Conservation (phyloP, 1,140 invertebrate genomes). For the Uloborus diversus region DNA sequence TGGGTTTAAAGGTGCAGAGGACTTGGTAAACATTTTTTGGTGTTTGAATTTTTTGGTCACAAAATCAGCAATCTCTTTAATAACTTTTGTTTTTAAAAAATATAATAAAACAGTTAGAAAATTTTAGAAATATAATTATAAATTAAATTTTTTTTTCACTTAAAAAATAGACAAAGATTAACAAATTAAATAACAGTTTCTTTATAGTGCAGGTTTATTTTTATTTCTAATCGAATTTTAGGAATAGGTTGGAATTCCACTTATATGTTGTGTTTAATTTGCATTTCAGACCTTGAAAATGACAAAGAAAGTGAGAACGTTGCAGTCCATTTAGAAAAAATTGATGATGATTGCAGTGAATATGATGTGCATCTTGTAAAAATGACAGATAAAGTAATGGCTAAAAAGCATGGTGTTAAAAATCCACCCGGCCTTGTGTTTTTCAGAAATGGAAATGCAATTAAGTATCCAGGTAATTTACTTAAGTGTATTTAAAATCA, state of each 20-base stretch:
- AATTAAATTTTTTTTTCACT: no score
- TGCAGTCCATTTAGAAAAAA: slow-evolving; percentile 84
- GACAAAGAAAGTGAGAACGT: slow-evolving; percentile 66
- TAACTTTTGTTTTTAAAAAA: not conserved
- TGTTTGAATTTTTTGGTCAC: no score
- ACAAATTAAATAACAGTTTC: not conserved
- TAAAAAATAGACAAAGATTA: not conserved
- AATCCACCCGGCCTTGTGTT: slow-evolving; percentile 90
- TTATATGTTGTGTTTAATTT: not conserved
- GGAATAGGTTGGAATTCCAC: not conserved
- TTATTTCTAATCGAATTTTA: not conserved
- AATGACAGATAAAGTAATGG: slow-evolving; percentile 88
- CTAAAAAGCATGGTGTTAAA: slow-evolving; percentile 91
- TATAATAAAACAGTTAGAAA: not conserved
- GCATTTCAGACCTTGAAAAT: slow-evolving; percentile 79
- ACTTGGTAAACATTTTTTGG: no score
- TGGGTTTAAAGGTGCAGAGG: no score
- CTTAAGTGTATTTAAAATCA: slow-evolving; percentile 4
- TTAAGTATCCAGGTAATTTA: slow-evolving; percentile 83
- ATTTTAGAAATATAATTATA: not conserved
- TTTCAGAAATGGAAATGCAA: slow-evolving; percentile 88
- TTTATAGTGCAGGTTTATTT: not conserved
- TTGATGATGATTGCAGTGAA: slow-evolving; percentile 89
- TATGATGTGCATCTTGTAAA: slow-evolving; percentile 93
- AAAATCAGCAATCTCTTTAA: not conserved